Percentiles rank a stretch among this genome's conserved stretches.
Evolutionary conservation across 2,797 vertebrate species (phyloP).

Genomic region (Coluber constrictor): DNA sequence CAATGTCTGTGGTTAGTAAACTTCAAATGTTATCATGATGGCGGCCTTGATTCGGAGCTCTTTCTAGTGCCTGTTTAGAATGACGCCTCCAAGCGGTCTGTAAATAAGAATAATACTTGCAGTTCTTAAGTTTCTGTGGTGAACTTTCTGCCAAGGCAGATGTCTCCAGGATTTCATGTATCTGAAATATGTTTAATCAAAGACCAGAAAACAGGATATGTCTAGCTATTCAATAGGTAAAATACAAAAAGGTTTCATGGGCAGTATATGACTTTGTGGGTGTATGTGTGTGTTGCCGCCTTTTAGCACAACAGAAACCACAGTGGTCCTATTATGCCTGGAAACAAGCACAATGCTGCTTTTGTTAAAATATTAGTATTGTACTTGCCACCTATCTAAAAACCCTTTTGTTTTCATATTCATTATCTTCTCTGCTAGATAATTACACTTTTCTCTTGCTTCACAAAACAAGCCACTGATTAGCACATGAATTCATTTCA

Average conservation of each 20-base stretch:
- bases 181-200: background rate
- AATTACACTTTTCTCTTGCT: conserved; percentile 43
- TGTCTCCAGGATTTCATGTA: background rate
- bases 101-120: background rate
- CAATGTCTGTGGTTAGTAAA: background rate
- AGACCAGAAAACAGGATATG: background rate
- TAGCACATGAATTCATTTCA: conserved; percentile 22
- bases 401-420: conserved; percentile 50
- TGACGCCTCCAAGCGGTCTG: background rate
- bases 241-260: background rate
- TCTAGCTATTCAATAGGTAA: background rate
- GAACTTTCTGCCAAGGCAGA: accelerated
- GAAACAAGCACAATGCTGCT: conserved; percentile 37
- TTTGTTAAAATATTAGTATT: conserved; percentile 49
- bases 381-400: conserved; percentile 41
- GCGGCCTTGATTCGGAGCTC: background rate
- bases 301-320: conserved; percentile 29
- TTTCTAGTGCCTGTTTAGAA: background rate
- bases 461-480: conserved; percentile 27
- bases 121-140: background rate
- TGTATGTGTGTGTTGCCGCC: conserved; percentile 25
- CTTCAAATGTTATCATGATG: background rate
- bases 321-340: conserved; percentile 27
- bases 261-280: conserved; percentile 23
- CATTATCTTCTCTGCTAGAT: conserved; percentile 39